Conservation (phyloP, 2,797 vertebrate genomes). For the Sebastes iracundus region DNA sequence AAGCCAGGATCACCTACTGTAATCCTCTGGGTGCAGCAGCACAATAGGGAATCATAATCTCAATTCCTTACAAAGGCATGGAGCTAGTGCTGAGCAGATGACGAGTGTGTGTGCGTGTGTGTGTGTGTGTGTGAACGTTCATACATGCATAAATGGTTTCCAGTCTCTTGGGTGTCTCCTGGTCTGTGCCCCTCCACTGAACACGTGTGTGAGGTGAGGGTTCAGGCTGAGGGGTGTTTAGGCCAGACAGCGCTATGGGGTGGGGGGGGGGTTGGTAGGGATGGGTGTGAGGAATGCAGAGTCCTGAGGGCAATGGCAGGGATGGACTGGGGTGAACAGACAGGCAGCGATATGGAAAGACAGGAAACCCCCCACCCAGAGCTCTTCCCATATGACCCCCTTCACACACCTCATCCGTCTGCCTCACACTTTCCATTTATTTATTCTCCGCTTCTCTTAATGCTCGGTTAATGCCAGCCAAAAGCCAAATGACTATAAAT, state of each 20-base stretch:
- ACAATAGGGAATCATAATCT: slow-evolving; percentile 66
- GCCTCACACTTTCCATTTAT: slow-evolving; percentile 52
- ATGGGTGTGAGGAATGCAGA: slow-evolving; percentile 59
- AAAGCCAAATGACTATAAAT: slow-evolving; percentile 58
- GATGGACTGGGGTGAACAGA: slow-evolving; percentile 55
- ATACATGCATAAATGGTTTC: slow-evolving; percentile 68
- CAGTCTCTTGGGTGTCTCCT: slow-evolving; percentile 65
- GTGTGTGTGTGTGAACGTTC: slow-evolving; percentile 27
- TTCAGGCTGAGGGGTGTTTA: slow-evolving; percentile 32
- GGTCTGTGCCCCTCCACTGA: slow-evolving; percentile 64
- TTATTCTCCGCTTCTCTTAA: slow-evolving; percentile 25
- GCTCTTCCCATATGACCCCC: slow-evolving; percentile 57
- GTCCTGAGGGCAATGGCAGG: slow-evolving; percentile 54
- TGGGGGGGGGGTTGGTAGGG: neutral
- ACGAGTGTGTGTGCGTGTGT: slow-evolving; percentile 23
- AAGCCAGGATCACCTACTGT: slow-evolving; percentile 70
- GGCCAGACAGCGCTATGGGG: slow-evolving; percentile 40
- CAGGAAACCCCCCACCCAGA: slow-evolving; percentile 37
- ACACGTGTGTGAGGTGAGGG: slow-evolving; percentile 60
- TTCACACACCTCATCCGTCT: slow-evolving; percentile 51
- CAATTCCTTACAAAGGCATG: slow-evolving; percentile 66
- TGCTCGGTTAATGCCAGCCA: slow-evolving; percentile 49
- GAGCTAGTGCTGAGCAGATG: slow-evolving; percentile 46
- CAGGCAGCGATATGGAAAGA: slow-evolving; percentile 74
- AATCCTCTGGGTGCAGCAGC: slow-evolving; percentile 68